phyloP scores from a whole-genome alignment of 2,797 vertebrate genomes.

The Holocentrus rufus region DNA sequence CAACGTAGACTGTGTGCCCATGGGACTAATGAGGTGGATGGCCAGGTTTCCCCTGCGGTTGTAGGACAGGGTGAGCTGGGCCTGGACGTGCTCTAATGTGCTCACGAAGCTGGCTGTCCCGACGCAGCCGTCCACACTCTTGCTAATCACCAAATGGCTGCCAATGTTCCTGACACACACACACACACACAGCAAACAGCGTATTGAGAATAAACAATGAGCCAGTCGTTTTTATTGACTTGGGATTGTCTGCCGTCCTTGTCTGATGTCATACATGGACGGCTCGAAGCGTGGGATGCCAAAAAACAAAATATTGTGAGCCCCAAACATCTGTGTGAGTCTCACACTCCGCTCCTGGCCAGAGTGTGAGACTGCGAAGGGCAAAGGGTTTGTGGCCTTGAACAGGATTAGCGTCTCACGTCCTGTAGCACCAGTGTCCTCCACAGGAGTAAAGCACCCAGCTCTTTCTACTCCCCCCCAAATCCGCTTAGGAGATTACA shows the following conservation, averaged over 20 bases:
- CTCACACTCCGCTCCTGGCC: constrained; percentile 40
- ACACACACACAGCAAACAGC: too few relatives aligned
- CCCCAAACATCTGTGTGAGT: constrained; percentile 4
- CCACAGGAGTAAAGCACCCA: constrained; percentile 46
- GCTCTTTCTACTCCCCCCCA: constrained; percentile 57
- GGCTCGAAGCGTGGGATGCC: constrained; percentile 14
- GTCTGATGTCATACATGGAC: constrained; percentile 26
- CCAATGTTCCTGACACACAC: constrained; percentile 89
- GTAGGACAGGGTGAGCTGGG: constrained; percentile 93
- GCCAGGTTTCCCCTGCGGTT: constrained; percentile 96
- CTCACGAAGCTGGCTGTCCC: constrained; percentile 87
- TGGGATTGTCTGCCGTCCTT: background rate
- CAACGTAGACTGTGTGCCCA: constrained; percentile 93
- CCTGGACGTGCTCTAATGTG: constrained; percentile 92
- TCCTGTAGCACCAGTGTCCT: constrained; percentile 61
- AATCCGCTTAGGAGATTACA: constrained; percentile 79
- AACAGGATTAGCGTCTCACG: constrained; percentile 70
- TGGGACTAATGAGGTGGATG: constrained; percentile 93
- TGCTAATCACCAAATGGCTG: constrained; percentile 87
- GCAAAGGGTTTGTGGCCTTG: constrained; percentile 54
- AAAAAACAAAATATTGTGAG: constrained; percentile 1
- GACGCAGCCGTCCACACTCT: constrained; percentile 86
- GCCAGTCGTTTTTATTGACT: background rate
- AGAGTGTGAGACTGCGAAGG: constrained; percentile 40
- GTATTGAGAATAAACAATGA: constrained; percentile 8